A percentile compares a stretch with the other conserved stretches of the same genome.
These are phyloP conservation scores for Blennius ocellaris DNA, from an alignment of 2,113 vertebrate species.

Conservation along the genomic window DNA sequence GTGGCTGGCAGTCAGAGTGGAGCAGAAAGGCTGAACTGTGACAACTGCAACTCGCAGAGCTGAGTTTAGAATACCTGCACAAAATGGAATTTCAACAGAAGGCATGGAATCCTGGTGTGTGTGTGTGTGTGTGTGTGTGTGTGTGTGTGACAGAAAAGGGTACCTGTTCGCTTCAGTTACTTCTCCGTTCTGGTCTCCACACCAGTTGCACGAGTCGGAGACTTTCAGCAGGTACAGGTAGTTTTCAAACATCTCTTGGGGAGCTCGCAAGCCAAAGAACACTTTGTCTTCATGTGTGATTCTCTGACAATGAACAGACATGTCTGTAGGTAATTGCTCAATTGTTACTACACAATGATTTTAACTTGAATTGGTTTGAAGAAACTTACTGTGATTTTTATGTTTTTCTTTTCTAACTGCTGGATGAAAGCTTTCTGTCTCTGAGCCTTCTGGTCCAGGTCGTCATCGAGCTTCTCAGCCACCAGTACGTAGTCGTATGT, in stretches of 20 bases:
- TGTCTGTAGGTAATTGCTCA: neutral
- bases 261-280: constrained; percentile 87
- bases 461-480: constrained; percentile 52
- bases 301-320: constrained; percentile 69
- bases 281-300: constrained; percentile 76
- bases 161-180: constrained; percentile 82
- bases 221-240: constrained; percentile 86
- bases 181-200: neutral
- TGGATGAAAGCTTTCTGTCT: constrained; percentile 85
- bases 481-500: constrained; percentile 90
- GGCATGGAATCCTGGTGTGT: too few relatives aligned
- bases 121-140: neutral
- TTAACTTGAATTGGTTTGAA: too few relatives aligned
- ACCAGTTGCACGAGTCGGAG: constrained; percentile 78
- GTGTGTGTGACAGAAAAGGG: neutral
- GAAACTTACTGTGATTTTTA: constrained; percentile 84
- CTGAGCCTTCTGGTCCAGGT: constrained; percentile 26
- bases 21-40: too few relatives aligned
- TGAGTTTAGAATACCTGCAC: too few relatives aligned
- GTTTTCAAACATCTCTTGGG: constrained; percentile 77
- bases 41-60: too few relatives aligned
- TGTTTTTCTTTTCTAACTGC: constrained; percentile 81
- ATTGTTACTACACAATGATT: too few relatives aligned
- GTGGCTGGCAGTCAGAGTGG: too few relatives aligned
- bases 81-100: too few relatives aligned